These are phyloP conservation scores for Carassius carassius DNA, from an alignment of 2,113 vertebrate genomes.

Conservation along the genomic window DNA sequence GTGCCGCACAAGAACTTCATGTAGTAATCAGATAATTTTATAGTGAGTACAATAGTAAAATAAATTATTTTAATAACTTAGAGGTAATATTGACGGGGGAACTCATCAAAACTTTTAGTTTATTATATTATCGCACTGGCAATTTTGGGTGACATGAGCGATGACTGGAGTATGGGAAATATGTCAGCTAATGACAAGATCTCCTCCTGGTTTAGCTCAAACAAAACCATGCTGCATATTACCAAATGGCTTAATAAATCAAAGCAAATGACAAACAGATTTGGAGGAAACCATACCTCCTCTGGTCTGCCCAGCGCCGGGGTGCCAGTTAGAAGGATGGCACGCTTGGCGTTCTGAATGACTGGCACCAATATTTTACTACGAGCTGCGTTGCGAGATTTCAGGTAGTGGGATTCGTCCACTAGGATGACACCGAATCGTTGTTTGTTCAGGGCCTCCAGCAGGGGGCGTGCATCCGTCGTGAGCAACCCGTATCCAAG, in stretches of 20 bases:
- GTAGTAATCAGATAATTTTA: background rate
- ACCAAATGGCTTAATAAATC: slow-evolving; percentile 36
- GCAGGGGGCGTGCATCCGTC: slow-evolving; percentile 80
- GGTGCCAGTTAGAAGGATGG: slow-evolving; percentile 94
- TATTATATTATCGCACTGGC: background rate
- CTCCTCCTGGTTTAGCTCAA: slow-evolving; percentile 34
- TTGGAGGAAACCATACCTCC: slow-evolving; percentile 78
- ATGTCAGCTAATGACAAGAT: slow-evolving; percentile 31
- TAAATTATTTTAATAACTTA: slow-evolving; percentile 15
- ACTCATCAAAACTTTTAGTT: slow-evolving; percentile 23
- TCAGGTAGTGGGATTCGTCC: slow-evolving; percentile 97
- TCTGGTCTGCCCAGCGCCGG: slow-evolving; percentile 96
- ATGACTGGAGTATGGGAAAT: slow-evolving; percentile 22
- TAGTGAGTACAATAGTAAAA: slow-evolving; percentile 9
- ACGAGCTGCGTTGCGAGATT: slow-evolving; percentile 88
- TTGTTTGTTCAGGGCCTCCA: slow-evolving; percentile 81
- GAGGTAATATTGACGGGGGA: background rate
- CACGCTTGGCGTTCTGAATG: slow-evolving; percentile 84
- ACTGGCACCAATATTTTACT: slow-evolving; percentile 89
- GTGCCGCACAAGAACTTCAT: background rate
- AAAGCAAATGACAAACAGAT: slow-evolving; percentile 34
- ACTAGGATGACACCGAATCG: slow-evolving; percentile 85
- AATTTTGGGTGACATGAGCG: slow-evolving; percentile 34
- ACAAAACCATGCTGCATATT: slow-evolving; percentile 10
- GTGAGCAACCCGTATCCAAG: slow-evolving; percentile 93